Conservation (phyloP, 1,140 invertebrate species). For the Wasmannia auropunctata region DNA sequence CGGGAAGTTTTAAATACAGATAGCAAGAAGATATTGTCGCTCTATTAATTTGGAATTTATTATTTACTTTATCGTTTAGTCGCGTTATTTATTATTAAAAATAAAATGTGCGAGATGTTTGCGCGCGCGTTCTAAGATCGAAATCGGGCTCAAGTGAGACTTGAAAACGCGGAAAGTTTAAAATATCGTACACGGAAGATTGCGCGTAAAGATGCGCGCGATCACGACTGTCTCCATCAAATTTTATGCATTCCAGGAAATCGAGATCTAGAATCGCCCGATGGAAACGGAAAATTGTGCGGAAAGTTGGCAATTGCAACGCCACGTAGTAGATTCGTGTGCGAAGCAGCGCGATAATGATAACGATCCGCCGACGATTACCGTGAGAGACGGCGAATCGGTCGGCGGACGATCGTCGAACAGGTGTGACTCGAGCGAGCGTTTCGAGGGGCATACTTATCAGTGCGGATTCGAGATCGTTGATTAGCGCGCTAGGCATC, state of each 20-base stretch:
- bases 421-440: conserved; percentile 39
- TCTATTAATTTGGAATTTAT: neutral
- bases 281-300: neutral
- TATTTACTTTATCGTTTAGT: neutral
- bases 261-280: neutral
- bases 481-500: conserved; percentile 31
- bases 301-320: conserved; percentile 9
- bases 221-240: neutral
- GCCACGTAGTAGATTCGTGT: neutral
- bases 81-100: neutral
- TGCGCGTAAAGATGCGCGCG: neutral
- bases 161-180: neutral
- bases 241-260: conserved; percentile 24
- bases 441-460: conserved; percentile 26
- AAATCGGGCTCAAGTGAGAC: neutral
- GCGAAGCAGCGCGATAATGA: neutral
- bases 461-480: conserved; percentile 12
- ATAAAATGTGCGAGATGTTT: neutral
- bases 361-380: conserved; percentile 13
- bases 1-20: neutral
- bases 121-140: neutral
- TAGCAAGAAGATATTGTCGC: neutral
- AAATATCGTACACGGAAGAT: neutral
- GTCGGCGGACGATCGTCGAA: conserved; percentile 12
- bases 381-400: neutral